Conservation (phyloP, 2,888 invertebrate genomes). For the Habroteleia sp. region DNA sequence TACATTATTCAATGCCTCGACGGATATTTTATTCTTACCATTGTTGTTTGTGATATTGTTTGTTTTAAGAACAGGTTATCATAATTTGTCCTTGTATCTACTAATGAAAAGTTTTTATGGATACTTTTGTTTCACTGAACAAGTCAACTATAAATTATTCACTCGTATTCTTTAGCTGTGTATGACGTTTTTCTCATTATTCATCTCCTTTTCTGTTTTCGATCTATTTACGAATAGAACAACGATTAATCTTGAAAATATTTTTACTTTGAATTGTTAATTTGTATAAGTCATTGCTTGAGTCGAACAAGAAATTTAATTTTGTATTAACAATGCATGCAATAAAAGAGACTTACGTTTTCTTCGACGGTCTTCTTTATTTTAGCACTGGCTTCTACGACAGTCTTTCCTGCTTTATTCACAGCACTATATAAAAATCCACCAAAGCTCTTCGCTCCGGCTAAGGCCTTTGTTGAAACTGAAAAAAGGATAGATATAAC, state of each 20-base stretch:
- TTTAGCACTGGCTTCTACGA: conserved; percentile 94
- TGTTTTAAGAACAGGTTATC: background rate
- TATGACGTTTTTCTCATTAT: no score
- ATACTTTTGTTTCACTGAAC: no score
- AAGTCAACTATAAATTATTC: no score
- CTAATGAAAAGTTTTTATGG: no score
- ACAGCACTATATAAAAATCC: conserved; percentile 97
- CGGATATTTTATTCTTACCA: conserved; percentile 1
- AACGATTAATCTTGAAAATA: no score
- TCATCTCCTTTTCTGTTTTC: no score
- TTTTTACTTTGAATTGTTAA: no score
- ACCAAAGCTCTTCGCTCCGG: conserved; percentile 94
- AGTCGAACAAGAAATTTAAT: conserved; percentile 11
- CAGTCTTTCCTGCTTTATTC: conserved; percentile 96
- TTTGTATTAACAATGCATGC: conserved; percentile 14
- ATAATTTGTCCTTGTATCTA: no score
- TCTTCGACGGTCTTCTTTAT: conserved; percentile 98
- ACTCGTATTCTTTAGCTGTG: no score
- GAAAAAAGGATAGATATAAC: no score
- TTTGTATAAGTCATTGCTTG: background rate
- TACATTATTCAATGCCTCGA: background rate
- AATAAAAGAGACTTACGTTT: conserved; percentile 86
- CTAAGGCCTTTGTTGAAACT: conserved; percentile 94
- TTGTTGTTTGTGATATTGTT: background rate
- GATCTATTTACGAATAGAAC: no score